phyloP scores from a whole-genome alignment of 2,888 invertebrate genomes.

The Meiosimyza decipiens region DNA sequence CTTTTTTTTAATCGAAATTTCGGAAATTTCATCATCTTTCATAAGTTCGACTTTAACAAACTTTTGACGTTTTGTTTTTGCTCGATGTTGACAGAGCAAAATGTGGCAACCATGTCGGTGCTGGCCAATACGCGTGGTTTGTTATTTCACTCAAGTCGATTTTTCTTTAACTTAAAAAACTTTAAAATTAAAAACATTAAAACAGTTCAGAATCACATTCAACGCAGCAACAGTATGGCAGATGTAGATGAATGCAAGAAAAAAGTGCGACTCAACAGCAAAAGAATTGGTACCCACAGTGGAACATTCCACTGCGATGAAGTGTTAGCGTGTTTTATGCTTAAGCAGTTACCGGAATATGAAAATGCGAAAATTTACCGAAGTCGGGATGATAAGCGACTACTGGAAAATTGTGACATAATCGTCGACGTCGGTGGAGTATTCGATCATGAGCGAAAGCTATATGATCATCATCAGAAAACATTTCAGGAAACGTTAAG shows the following conservation, averaged over 20 bases:
- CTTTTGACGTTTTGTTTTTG: too few relatives aligned
- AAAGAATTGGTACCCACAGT: constrained; percentile 60
- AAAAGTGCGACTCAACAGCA: constrained; percentile 34
- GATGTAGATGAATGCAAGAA: constrained; percentile 22
- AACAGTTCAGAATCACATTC: background rate
- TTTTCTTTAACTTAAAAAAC: background rate
- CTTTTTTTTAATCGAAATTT: too few relatives aligned
- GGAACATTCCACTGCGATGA: constrained; percentile 64
- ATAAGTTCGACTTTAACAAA: too few relatives aligned
- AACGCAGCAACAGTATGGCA: constrained; percentile 29
- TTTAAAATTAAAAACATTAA: background rate
- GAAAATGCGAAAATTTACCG: constrained; percentile 83
- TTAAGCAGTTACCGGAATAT: constrained; percentile 83
- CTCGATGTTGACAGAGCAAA: too few relatives aligned
- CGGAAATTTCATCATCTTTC: too few relatives aligned
- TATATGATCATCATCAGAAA: constrained; percentile 96
- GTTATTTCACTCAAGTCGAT: too few relatives aligned
- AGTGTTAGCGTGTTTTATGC: constrained; percentile 88
- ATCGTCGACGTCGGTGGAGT: constrained; percentile 94
- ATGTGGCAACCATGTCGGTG: too few relatives aligned
- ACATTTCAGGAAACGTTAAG: constrained; percentile 77
- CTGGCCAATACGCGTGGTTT: too few relatives aligned
- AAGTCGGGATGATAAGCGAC: constrained; percentile 71
- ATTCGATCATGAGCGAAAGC: constrained; percentile 79
- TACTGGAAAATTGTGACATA: constrained; percentile 84